phyloP scores from a whole-genome alignment of 2,113 vertebrate species.

The Condylura cristata region DNA sequence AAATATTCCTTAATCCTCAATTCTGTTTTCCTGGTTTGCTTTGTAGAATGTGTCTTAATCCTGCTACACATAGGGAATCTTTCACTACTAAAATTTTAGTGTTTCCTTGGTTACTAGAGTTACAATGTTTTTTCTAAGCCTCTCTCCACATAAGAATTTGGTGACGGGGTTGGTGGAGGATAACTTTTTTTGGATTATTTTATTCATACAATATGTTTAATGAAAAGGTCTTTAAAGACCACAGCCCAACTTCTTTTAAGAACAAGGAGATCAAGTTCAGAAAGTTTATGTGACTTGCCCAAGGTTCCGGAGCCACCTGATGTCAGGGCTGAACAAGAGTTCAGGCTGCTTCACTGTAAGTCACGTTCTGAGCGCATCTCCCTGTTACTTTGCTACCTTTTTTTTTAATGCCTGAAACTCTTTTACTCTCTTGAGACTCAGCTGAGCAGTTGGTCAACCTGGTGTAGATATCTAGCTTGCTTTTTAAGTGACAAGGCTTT shows the following conservation, averaged over 20 bases:
- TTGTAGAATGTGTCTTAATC: neutral
- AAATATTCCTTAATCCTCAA: neutral
- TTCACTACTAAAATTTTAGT: neutral
- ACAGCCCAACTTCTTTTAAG: neutral
- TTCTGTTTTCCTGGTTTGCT: neutral
- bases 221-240: neutral
- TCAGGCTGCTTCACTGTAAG: neutral
- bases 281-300: neutral
- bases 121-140: neutral
- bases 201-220: constrained; percentile 36
- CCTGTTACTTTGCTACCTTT: neutral
- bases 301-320: neutral
- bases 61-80: neutral
- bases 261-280: constrained; percentile 3
- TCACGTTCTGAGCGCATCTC: neutral
- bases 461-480: constrained; percentile 34
- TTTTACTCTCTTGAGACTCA: constrained; percentile 46
- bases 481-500: constrained; percentile 16
- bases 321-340: neutral
- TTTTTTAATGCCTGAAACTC: constrained; percentile 13
- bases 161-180: neutral
- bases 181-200: neutral
- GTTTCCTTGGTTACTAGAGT: constrained; percentile 7
- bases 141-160: neutral
- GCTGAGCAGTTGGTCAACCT: neutral